A percentile compares a stretch with the other conserved stretches of the same genome.
phyloP scores from a whole-genome alignment of 1,140 invertebrate species.

The Lethrus apterus region DNA sequence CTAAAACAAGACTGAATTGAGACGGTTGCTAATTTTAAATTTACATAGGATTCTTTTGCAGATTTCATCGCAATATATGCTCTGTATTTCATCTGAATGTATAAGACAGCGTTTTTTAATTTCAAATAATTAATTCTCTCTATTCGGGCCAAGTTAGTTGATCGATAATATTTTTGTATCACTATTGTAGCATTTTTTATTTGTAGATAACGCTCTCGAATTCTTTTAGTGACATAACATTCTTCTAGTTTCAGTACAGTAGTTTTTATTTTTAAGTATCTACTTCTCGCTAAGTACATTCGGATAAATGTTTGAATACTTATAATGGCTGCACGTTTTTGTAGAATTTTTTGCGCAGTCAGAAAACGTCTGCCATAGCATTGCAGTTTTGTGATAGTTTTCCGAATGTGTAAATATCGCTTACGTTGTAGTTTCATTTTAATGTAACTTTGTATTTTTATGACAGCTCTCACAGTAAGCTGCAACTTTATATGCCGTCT shows the following conservation, averaged over 20 bases:
- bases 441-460: constrained; percentile 36
- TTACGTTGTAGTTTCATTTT: constrained; percentile 37
- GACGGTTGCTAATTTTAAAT: constrained; percentile 29
- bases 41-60: constrained; percentile 25
- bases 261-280: constrained; percentile 35
- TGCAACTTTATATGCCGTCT: constrained; percentile 1
- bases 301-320: constrained; percentile 25
- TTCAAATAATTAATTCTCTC: constrained; percentile 35
- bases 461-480: constrained; percentile 21
- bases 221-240: constrained; percentile 18
- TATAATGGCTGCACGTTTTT: constrained; percentile 4
- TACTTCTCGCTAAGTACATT: constrained; percentile 23
- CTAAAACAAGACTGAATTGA: constrained; percentile 45
- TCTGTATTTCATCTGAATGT: constrained; percentile 34
- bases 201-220: constrained; percentile 4
- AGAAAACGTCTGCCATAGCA: neutral
- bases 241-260: constrained; percentile 31
- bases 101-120: constrained; percentile 28
- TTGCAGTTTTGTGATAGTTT: constrained; percentile 37
- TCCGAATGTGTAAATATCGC: constrained; percentile 36
- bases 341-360: neutral
- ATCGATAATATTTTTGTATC: constrained; percentile 23
- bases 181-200: constrained; percentile 25
- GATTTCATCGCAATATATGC: constrained; percentile 31
- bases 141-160: too few species aligned